Base-by-base conservation (phyloP, 2,888 invertebrate genomes). In the Macaria notata region DNA sequence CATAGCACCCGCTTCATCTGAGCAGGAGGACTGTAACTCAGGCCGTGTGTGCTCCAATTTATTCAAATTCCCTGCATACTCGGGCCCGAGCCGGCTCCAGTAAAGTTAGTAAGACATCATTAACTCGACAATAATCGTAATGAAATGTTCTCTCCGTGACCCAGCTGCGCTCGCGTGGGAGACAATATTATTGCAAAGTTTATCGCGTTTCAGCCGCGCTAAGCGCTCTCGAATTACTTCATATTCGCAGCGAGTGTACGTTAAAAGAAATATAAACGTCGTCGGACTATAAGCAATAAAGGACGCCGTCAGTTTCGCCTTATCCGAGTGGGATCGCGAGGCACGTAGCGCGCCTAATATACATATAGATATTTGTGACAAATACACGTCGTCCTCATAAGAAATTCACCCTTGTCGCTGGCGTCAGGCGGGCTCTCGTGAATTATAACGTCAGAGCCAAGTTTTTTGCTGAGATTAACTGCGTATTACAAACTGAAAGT, bases 401-500 rank as follows among this genome's bases (percentile, higher is more conserved):
- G 81, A 84, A 83, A 88, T 84, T 85, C 84, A 82, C 83, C 82
- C 83, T 79, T 81, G 82, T 83, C 80, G 75, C 75, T 75, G 75
- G 78, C 81, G 75, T 69, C 63, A 71, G 76, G 79, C 77, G 78
- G 78, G 75, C 73, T 70, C 70, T 71, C 69, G 79, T 86, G 84
- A 87, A 86, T 88, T 84, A 87, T 83, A 84, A 83, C 85, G 80
- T 83, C 78, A 75, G 73, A 76, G 76, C 72, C 76, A 84, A 87
- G 78, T 86, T 87, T 86, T 87, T 86, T 76, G 78, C 77, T 68
- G 78, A 86, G 85, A 86, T 86, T 86, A 86, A 84, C 83, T 83
- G 83, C 82, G 83, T 86, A 82, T 83, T 86, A 87, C 84, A 84
- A 82, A 83, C 77, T 70, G 72, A 83, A 87, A 87, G 85, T 86